These are phyloP conservation scores for Lacerta agilis DNA, from an alignment of 2,797 vertebrate species.

Conservation along the genomic window DNA sequence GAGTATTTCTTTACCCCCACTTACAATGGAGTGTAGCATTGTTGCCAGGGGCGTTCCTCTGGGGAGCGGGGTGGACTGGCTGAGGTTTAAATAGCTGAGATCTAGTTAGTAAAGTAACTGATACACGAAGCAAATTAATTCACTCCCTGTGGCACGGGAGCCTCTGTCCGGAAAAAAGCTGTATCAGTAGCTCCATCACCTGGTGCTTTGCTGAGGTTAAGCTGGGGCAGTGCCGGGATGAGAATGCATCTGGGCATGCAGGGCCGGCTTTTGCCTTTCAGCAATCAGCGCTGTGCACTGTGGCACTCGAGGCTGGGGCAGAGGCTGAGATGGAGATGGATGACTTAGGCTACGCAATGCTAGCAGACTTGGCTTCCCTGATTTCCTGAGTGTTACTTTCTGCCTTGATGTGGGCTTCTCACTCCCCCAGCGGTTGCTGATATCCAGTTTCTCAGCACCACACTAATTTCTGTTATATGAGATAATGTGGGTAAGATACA, in stretches of 20 bases:
- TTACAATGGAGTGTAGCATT: slow-evolving; percentile 14
- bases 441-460: neutral
- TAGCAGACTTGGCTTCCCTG: neutral
- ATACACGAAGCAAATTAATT: slow-evolving; percentile 36
- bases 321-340: neutral
- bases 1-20: slow-evolving; percentile 27
- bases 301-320: neutral
- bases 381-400: neutral
- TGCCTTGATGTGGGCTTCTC: slow-evolving; percentile 3
- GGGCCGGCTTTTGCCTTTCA: neutral
- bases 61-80: slow-evolving; percentile 6
- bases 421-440: neutral
- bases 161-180: slow-evolving; percentile 4
- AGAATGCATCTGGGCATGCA: neutral
- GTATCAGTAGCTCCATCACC: slow-evolving; percentile 15
- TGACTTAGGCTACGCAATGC: neutral
- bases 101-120: slow-evolving; percentile 25
- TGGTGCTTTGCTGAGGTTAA: neutral
- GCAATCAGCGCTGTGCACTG: neutral
- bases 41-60: neutral
- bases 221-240: neutral
- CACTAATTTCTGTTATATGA: slow-evolving; percentile 3
- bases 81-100: slow-evolving; percentile 32
- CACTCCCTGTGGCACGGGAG: slow-evolving; percentile 13
- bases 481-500: neutral